Conservation (phyloP, 2,888 invertebrate genomes). For the Phaonia tiefii region DNA sequence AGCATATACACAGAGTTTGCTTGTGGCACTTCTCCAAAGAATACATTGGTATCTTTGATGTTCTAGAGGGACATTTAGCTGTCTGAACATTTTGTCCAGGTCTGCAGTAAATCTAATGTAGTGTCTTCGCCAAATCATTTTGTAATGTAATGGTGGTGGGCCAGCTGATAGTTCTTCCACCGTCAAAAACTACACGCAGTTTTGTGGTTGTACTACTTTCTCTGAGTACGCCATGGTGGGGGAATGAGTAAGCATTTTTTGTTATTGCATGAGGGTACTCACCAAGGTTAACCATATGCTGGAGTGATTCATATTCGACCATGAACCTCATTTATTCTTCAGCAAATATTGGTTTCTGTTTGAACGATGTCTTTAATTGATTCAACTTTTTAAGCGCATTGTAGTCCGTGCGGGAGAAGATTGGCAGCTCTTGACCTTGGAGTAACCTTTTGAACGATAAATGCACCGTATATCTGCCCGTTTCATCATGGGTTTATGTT, state of each 20-base stretch:
- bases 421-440: not conserved
- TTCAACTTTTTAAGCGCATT: no score
- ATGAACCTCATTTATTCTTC: no score
- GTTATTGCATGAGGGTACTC: constrained; percentile 48
- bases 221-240: constrained; percentile 44
- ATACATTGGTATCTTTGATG: constrained; percentile 45
- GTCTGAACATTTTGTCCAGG: constrained; percentile 57
- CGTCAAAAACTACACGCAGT: constrained; percentile 46
- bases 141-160: constrained; percentile 41
- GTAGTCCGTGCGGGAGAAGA: constrained; percentile 12
- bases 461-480: constrained; percentile 36
- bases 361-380: no score
- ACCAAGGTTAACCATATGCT: constrained; percentile 48
- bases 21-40: constrained; percentile 31
- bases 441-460: constrained; percentile 37
- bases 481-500: constrained; percentile 20
- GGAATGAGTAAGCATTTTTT: constrained; percentile 38
- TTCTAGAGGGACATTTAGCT: constrained; percentile 36
- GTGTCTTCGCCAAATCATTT: constrained; percentile 35
- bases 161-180: constrained; percentile 43
- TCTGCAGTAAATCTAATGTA: constrained; percentile 43
- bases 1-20: constrained; percentile 31
- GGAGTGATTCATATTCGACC: constrained; percentile 34
- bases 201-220: constrained; percentile 55
- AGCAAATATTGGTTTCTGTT: no score